phyloP scores from a whole-genome alignment of 2,888 invertebrate species.

The Trilocha varians region DNA sequence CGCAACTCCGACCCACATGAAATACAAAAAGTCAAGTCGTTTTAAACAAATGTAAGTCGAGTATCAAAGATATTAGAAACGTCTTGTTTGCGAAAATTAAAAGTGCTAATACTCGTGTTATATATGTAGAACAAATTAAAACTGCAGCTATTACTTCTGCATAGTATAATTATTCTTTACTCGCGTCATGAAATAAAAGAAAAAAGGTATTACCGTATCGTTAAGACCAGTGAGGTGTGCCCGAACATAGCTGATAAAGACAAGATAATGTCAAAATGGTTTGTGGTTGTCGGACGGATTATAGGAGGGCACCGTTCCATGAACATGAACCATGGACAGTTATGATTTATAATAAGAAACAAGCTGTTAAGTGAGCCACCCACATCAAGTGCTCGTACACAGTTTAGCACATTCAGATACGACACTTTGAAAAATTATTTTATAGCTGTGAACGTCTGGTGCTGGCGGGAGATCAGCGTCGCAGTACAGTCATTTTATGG shows the following conservation, averaged over 20 bases:
- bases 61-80: too few relatives aligned
- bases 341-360: neutral
- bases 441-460: too few relatives aligned
- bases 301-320: neutral
- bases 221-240: slow-evolving; percentile 28
- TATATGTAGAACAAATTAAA: too few relatives aligned
- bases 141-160: too few relatives aligned
- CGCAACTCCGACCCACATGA: too few relatives aligned
- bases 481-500: too few relatives aligned
- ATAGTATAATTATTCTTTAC: too few relatives aligned
- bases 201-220: slow-evolving; percentile 17
- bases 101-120: too few relatives aligned
- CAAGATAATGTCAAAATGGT: slow-evolving; percentile 16
- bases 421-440: neutral
- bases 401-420: neutral
- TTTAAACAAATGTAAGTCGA: too few relatives aligned
- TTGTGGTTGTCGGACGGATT: slow-evolving; percentile 15
- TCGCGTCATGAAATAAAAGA: slow-evolving; percentile 6
- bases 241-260: slow-evolving; percentile 22
- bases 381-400: neutral
- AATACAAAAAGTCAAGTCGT: too few relatives aligned
- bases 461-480: too few relatives aligned
- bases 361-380: neutral
- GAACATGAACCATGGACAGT: neutral
- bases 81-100: too few relatives aligned